Evolutionary conservation across 2,113 vertebrate genomes (phyloP).

Genomic region (Orientallactaga bullata): DNA sequence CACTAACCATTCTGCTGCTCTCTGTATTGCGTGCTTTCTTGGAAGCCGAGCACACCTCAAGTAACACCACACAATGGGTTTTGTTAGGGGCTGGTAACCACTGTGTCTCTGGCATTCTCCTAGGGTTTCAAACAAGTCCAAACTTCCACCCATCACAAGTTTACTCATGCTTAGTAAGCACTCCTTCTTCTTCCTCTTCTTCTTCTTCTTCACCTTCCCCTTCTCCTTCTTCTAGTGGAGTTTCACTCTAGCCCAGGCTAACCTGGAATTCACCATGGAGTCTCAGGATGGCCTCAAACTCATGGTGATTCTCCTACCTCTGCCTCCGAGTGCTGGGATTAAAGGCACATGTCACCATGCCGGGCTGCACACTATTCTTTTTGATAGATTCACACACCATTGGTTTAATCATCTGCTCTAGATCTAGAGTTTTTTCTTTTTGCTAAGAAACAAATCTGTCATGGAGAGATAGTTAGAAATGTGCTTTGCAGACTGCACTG

Average conservation of each 20-base stretch:
- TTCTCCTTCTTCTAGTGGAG: no score
- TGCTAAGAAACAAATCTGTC: slow-evolving; percentile 51
- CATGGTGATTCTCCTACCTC: no score
- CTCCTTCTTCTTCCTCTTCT: no score
- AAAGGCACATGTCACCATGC: no score
- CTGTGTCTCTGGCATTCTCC: background rate
- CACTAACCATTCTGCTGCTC: background rate
- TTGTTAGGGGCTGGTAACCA: background rate
- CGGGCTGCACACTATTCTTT: no score
- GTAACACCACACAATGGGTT: background rate
- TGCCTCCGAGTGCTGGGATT: no score
- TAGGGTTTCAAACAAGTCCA: background rate
- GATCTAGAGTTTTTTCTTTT: background rate
- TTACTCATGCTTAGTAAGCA: background rate
- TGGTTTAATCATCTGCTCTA: slow-evolving; percentile 34
- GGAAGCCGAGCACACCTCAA: background rate
- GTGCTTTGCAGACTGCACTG: background rate
- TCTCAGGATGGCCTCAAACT: no score
- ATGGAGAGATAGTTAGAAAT: background rate
- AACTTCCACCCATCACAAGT: background rate
- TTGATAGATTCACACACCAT: background rate
- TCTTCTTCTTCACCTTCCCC: no score
- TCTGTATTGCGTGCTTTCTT: background rate
- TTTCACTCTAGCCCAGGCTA: no score
- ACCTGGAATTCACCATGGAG: no score